Percentiles rank a stretch among this genome's conserved stretches.
phyloP scores from a whole-genome alignment of 2,888 invertebrate genomes.

The Periphyllus acericola region DNA sequence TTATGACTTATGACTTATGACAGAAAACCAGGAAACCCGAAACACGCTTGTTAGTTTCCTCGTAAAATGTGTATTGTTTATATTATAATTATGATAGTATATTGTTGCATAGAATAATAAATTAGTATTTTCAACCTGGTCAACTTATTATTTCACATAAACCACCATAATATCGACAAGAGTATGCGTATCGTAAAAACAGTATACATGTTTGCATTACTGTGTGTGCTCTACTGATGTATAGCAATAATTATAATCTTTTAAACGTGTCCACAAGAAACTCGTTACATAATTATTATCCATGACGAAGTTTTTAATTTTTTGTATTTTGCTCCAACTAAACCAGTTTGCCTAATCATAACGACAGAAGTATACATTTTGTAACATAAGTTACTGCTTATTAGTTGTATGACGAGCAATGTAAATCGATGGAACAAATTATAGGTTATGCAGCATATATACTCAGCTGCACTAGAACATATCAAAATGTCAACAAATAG shows the following conservation, averaged over 20 bases:
- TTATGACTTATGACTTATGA: not conserved
- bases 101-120: too few species aligned
- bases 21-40: constrained; percentile 20
- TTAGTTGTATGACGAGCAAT: not conserved
- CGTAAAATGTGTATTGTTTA: not conserved
- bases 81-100: too few species aligned
- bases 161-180: not conserved
- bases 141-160: too few species aligned
- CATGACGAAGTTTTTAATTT: not conserved
- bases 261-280: not conserved
- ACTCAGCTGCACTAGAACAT: too few species aligned
- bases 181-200: not conserved
- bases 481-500: not conserved
- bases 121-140: too few species aligned
- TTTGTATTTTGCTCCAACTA: constrained; percentile 12
- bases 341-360: constrained; percentile 24
- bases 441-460: too few species aligned
- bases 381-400: not conserved
- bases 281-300: not conserved
- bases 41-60: not conserved
- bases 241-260: not conserved
- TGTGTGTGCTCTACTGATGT: not conserved
- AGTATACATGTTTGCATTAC: not conserved
- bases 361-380: not conserved
- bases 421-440: not conserved